Conservation (phyloP, 2,888 invertebrate genomes). For the Amorpha juglandis region DNA sequence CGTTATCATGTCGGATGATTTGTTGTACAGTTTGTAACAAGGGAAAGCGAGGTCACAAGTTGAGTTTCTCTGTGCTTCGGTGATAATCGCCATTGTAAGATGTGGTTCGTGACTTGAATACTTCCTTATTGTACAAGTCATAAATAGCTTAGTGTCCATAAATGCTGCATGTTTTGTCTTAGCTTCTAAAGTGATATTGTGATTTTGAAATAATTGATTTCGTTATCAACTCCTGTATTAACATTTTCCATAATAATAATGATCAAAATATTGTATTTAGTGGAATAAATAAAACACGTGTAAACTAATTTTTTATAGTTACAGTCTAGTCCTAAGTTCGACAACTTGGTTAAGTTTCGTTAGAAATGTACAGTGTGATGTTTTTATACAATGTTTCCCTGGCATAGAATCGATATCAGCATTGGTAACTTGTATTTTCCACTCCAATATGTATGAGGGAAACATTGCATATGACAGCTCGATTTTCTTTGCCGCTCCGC, state of each 20-base stretch:
- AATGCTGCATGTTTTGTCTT: too few relatives aligned
- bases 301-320: too few relatives aligned
- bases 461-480: constrained; percentile 15
- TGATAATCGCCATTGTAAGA: background rate
- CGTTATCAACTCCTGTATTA: too few relatives aligned
- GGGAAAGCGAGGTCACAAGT: background rate
- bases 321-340: too few relatives aligned
- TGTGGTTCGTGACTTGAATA: too few relatives aligned
- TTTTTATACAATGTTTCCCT: background rate
- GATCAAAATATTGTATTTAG: too few relatives aligned
- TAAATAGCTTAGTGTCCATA: too few relatives aligned
- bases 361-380: background rate
- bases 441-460: constrained; percentile 16
- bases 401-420: constrained; percentile 5
- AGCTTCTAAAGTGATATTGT: too few relatives aligned
- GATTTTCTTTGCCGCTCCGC: constrained; percentile 14
- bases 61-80: background rate
- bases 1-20: background rate
- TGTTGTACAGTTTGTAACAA: background rate
- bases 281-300: too few relatives aligned
- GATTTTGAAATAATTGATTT: too few relatives aligned
- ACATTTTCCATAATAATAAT: too few relatives aligned
- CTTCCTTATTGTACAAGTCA: too few relatives aligned
- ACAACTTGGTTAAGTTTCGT: background rate
- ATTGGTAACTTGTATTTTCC: constrained; percentile 10